Evolutionary conservation across 2,113 vertebrate species (phyloP).

Genomic region (Rhizomys pruinosus): DNA sequence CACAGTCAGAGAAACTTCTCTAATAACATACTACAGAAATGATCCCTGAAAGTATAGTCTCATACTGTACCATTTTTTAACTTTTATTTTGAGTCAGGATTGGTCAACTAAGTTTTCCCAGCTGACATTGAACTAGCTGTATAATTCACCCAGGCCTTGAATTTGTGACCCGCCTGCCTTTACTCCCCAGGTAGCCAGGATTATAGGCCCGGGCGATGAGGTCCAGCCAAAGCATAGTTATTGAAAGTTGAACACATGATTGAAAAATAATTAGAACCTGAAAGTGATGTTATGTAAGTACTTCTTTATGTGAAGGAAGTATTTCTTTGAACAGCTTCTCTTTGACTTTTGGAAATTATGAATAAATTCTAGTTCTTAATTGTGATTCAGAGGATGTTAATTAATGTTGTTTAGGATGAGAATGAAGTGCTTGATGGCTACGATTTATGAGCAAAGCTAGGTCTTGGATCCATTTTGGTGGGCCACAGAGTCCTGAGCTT

Average conservation of each 20-base stretch:
- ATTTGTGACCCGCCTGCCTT: not conserved
- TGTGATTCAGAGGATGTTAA: not conserved
- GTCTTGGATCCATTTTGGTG: not conserved
- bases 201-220: not conserved
- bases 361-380: conserved; percentile 3
- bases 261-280: not conserved
- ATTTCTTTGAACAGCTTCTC: not conserved
- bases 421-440: not conserved
- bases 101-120: not conserved
- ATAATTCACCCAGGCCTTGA: not conserved
- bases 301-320: not conserved
- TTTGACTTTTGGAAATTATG: not conserved
- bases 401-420: not conserved
- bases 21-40: too few relatives aligned
- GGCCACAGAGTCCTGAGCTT: not conserved
- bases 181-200: not conserved
- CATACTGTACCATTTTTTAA: too few relatives aligned
- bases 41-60: too few relatives aligned
- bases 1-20: too few relatives aligned
- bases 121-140: not conserved
- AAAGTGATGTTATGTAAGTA: not conserved
- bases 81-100: not conserved
- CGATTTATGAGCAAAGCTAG: not conserved
- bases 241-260: not conserved
- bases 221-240: not conserved